Evolutionary conservation across 2,888 invertebrate species (phyloP).

Genomic region (Dolichopus griseipennis): DNA sequence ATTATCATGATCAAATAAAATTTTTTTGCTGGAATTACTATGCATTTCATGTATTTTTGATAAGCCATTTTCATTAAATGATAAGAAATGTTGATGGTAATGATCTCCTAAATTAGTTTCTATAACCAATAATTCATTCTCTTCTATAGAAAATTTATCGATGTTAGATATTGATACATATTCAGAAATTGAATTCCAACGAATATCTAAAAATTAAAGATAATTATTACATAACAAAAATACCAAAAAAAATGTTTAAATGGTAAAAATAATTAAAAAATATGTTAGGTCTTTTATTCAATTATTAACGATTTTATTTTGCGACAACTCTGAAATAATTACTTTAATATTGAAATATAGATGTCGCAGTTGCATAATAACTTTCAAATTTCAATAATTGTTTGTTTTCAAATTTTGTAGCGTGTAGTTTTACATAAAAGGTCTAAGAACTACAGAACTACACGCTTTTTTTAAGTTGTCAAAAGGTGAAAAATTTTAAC

Average conservation of each 20-base stretch:
- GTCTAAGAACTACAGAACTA: background rate
- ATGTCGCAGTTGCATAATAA: no score
- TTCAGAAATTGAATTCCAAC: conserved; percentile 23
- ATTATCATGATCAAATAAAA: conserved; percentile 7
- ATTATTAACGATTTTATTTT: no score
- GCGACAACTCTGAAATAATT: no score
- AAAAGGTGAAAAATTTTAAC: background rate
- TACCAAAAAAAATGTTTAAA: background rate
- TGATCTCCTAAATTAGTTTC: conserved; percentile 19
- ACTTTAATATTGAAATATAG: no score
- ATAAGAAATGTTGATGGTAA: conserved; percentile 21
- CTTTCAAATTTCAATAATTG: no score
- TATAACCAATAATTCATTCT: conserved; percentile 21
- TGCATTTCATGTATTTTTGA: conserved; percentile 20
- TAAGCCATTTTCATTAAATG: conserved; percentile 20
- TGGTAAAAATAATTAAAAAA: no score
- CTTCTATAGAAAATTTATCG: conserved; percentile 21
- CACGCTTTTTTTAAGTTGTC: background rate
- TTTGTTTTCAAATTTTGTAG: no score
- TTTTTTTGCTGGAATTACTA: conserved; percentile 15
- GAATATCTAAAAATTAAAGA: conserved; percentile 20
- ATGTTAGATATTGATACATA: conserved; percentile 22
- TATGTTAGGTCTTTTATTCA: no score
- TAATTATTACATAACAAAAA: conserved; percentile 1
- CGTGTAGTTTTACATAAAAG: no score